phyloP scores from a whole-genome alignment of 2,888 invertebrate genomes.

The Netelia inedita region DNA sequence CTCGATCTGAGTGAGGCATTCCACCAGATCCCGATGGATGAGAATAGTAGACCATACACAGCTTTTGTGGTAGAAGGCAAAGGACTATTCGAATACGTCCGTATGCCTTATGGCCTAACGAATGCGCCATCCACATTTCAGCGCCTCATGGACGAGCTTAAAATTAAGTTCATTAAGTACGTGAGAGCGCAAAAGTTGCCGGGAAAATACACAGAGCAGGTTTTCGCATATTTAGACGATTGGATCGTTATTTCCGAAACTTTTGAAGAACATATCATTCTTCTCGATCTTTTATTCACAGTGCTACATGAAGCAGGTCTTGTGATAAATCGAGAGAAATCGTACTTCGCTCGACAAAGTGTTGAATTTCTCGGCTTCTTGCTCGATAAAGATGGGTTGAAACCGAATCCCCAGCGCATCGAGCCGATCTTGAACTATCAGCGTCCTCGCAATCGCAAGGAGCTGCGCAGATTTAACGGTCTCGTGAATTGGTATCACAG shows the following conservation, averaged over 20 bases:
- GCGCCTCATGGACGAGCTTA: too few species aligned
- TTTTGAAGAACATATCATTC: conserved; percentile 5
- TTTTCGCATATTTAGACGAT: too few species aligned
- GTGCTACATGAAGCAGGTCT: conserved; percentile 19
- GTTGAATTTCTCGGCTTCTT: conserved; percentile 29
- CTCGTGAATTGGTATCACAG: too few species aligned
- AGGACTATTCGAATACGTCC: too few species aligned
- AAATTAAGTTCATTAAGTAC: not conserved
- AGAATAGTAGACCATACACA: too few species aligned
- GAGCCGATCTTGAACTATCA: conserved; percentile 64
- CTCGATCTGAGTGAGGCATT: conserved; percentile 77
- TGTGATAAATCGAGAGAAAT: conserved; percentile 7
- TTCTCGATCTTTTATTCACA: conserved; percentile 13
- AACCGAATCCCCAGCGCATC: conserved; percentile 65
- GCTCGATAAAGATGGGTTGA: conserved; percentile 58
- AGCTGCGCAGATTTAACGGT: too few species aligned
- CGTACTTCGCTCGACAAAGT: conserved; percentile 13
- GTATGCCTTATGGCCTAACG: too few species aligned
- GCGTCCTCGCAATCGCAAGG: too few species aligned
- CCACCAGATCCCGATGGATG: conserved; percentile 74
- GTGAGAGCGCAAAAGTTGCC: not conserved
- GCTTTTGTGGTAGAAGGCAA: too few species aligned
- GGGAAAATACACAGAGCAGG: conserved; percentile 10
- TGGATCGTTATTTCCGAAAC: conserved; percentile 16
- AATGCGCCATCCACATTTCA: too few species aligned